Evolutionary conservation across 2,888 invertebrate genomes (phyloP), one percentile per base, ranked within the genome.

Genomic region (Thelaira solivaga): DNA sequence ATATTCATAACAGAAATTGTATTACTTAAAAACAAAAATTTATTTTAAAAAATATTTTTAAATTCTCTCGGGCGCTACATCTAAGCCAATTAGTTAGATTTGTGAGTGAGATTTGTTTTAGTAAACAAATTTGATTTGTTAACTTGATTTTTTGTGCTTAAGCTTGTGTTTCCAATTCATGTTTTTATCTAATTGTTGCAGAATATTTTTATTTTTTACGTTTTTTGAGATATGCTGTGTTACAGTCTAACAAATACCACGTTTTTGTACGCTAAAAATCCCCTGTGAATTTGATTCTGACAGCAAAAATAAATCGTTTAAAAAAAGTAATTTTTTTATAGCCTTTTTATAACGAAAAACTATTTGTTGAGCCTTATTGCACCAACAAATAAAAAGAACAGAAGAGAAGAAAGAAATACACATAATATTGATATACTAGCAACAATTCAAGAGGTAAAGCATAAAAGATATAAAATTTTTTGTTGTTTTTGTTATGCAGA

Each of bases 241-340:
- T 26, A 36, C 47, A 45, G 20, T 62, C 45, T 45, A 36, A 10
- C 11, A 62, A 51, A 49, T 22, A 22, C 39, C 55, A 73, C 31
- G 18, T 41, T 57, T 5, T 31, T 41, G 57, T 57, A 51, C 11
- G 31, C 41, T 31, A n/a, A 49, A 65, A 73, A 73, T 73, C 73
- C 39, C 74, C 18, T 18, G 45, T 53, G 74, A 74, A 68, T 74
- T 59, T 59, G 59, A 53, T 67, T 61, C n/a, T 74, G 67, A 74
- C 74, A 74, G 53, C 31, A 47, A 61, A 51, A 61, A 74, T 74
- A 74, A 74, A 74, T 74, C 67, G 67, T 53, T 67, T 36, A 41
- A 55, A 64, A 55, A 49, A 29, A 18, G 18, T 31, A 7, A 20
- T 53, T 53, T 45, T 59, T 24, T 4, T 29, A 34, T 24, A 29